These are phyloP conservation scores for Rhodinocichla rosea DNA, from an alignment of 2,113 vertebrate genomes.

Conservation along the genomic window DNA sequence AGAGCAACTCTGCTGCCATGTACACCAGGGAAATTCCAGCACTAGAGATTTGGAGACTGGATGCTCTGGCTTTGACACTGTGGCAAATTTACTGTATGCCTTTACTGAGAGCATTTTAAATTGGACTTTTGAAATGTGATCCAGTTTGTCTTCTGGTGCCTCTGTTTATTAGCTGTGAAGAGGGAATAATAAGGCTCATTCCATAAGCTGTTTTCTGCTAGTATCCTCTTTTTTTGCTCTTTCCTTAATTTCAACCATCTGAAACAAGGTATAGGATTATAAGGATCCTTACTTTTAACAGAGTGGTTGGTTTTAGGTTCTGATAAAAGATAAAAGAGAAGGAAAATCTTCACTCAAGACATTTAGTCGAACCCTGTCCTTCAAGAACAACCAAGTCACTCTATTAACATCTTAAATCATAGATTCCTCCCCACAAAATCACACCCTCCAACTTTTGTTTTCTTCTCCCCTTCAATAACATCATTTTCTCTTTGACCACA, in stretches of 20 bases:
- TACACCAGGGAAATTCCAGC: neutral
- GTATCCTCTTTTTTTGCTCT: neutral
- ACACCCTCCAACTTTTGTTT: neutral
- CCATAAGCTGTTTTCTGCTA: neutral
- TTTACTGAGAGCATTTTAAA: neutral
- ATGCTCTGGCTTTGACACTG: neutral
- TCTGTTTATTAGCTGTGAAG: neutral
- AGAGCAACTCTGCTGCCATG: neutral
- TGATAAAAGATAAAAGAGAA: neutral
- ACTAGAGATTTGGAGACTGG: neutral
- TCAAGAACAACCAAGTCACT: neutral
- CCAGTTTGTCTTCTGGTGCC: neutral
- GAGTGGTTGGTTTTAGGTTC: neutral
- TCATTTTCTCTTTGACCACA: neutral
- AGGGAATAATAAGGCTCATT: neutral
- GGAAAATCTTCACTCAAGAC: neutral
- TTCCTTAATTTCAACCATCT: neutral
- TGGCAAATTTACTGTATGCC: neutral
- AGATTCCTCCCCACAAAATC: neutral
- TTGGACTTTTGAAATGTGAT: neutral
- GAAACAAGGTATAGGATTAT: neutral
- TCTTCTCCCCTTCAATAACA: neutral
- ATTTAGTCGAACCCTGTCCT: neutral
- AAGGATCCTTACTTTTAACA: neutral
- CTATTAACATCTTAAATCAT: neutral